These are phyloP conservation scores for Aphyosemion australe DNA, from an alignment of 2,113 vertebrate genomes.

Conservation along the genomic window DNA sequence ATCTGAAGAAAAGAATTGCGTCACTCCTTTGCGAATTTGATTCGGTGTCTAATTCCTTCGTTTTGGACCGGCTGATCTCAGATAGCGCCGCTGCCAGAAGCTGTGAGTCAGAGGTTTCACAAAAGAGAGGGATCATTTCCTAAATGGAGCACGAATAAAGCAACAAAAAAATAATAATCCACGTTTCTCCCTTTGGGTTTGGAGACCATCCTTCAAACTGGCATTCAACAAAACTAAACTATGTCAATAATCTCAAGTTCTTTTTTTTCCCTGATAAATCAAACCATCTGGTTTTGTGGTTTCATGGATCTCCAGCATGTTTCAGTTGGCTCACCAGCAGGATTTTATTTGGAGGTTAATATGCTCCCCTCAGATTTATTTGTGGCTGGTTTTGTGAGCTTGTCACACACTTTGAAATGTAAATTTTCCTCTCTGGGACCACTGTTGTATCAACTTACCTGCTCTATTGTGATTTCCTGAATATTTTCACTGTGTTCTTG, in stretches of 20 bases:
- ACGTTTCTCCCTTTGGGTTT: conserved; percentile 27
- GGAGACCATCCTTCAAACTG: conserved; percentile 44
- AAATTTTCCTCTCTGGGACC: conserved; percentile 43
- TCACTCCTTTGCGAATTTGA: conserved; percentile 49
- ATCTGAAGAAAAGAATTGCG: conserved; percentile 20
- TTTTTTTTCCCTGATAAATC: conserved; percentile 30
- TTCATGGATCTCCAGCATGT: conserved; percentile 31
- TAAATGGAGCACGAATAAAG: conserved; percentile 50
- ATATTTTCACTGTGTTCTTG: conserved; percentile 49
- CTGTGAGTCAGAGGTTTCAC: conserved; percentile 61
- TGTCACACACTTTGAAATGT: conserved; percentile 43
- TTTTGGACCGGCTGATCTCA: conserved; percentile 51
- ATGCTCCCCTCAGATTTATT: conserved; percentile 38
- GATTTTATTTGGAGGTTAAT: conserved; percentile 49
- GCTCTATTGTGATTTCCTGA: conserved; percentile 42
- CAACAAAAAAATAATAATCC: conserved; percentile 14
- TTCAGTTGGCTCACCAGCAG: conserved; percentile 32
- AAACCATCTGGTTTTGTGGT: conserved; percentile 37
- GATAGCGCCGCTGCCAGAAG: conserved; percentile 42
- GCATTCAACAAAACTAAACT: conserved; percentile 44
- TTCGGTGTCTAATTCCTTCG: conserved; percentile 55
- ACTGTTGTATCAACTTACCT: conserved; percentile 49
- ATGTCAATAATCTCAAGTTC: conserved; percentile 26
- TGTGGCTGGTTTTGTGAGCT: conserved; percentile 30
- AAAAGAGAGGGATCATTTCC: conserved; percentile 47